Base-by-base conservation (phyloP, 1,140 invertebrate species). In the Caerostris extrusa region DNA sequence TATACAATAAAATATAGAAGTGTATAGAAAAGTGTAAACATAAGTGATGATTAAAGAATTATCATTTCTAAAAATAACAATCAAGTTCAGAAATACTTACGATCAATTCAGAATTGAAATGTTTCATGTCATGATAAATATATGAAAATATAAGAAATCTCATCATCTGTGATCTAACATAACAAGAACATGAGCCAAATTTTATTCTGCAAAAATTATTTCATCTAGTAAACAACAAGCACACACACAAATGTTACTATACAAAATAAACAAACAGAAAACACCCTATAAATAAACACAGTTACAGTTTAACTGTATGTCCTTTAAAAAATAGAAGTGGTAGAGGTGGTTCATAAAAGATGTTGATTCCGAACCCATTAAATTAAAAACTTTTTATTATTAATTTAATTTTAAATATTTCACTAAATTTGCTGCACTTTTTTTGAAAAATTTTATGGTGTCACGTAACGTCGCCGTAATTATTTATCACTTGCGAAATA, bases 231-330 rank as follows among this genome's bases (percentile, higher is more conserved):
- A 53, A 53, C 71, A 77, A 34, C 71, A 50, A 77, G 34, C 5
- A 53, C 71, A 77, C 53, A 34, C 34, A 34, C 19, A 77, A 77
- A 77, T 5, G 7, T 34, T 77, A 77, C 71, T 2, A 77, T 77
- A 77, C 71, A 53, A 77, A 77, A 77, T 77, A 77, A 77, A 77
- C 71, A 77, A 77, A 77, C 71, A 77, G 50, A 77, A 34, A 77
- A 77, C 71, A 77, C 50, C 69, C 71, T 50, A 50, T 77, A 0
- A 8, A 53, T 10, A 77, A 50, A 50, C 8, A 77, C n/a, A 50
- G 71, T 77, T 53, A 50, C 71, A 77, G 71, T 77, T 77, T 50
- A 67, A 7, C 34, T 34, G 34, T 34, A 34, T 34, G 34, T 34
- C 34, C 34, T 34, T 34, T 34, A 34, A 2, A 34, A 34, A 34